Conservation (phyloP, 2,797 vertebrate species). For the Sparus aurata region DNA sequence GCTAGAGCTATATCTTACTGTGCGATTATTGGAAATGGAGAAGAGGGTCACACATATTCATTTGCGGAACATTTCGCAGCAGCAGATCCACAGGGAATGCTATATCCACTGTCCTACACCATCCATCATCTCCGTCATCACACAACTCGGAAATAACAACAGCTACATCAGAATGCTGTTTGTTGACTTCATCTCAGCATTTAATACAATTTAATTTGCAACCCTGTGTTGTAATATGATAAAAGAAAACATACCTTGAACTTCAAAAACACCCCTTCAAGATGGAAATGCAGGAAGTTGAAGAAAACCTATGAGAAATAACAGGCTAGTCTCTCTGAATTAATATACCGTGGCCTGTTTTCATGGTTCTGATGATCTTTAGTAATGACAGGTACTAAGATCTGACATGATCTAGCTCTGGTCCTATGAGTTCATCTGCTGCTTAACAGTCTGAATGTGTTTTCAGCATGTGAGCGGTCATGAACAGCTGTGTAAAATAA, state of each 20-base stretch:
- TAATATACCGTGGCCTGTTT: background rate
- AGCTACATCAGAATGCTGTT: too few relatives aligned
- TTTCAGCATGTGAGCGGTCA: background rate
- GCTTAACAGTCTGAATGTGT: conserved; percentile 6
- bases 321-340: background rate
- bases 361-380: background rate
- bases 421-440: conserved; percentile 6
- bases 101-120: too few relatives aligned
- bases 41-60: background rate
- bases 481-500: background rate
- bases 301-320: background rate
- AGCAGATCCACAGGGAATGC: too few relatives aligned
- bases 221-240: too few relatives aligned
- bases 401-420: conserved; percentile 27
- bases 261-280: background rate
- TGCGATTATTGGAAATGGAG: background rate
- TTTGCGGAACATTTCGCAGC: background rate
- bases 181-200: too few relatives aligned
- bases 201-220: too few relatives aligned
- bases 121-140: too few relatives aligned
- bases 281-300: too few relatives aligned
- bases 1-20: background rate
- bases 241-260: too few relatives aligned
- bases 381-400: background rate
- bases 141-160: too few relatives aligned